phyloP scores from a whole-genome alignment of 2,113 vertebrate genomes.

The Crypturellus undulatus region DNA sequence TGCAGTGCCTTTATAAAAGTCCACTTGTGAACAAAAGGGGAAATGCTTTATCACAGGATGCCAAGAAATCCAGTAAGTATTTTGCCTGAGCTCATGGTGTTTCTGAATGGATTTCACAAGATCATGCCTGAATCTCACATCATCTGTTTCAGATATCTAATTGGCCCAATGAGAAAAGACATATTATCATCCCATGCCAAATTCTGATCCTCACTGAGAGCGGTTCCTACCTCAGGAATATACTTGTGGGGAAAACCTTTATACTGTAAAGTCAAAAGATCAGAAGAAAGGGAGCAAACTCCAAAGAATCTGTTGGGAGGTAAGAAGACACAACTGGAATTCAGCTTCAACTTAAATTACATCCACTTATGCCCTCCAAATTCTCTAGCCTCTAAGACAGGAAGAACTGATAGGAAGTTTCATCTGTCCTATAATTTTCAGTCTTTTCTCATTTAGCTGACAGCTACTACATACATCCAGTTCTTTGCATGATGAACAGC shows the following conservation, averaged over 20 bases:
- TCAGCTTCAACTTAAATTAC: not conserved
- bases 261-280: not conserved
- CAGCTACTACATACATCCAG: not conserved
- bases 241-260: not conserved
- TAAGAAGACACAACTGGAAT: not conserved
- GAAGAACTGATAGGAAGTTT: not conserved
- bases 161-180: not conserved
- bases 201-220: not conserved
- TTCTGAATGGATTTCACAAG: not conserved
- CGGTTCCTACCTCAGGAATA: not conserved
- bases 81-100: not conserved
- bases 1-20: not conserved
- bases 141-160: not conserved
- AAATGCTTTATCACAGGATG: not conserved
- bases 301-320: not conserved
- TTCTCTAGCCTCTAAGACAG: not conserved
- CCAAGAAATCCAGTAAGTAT: not conserved
- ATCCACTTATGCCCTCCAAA: not conserved
- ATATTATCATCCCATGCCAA: not conserved
- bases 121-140: not conserved
- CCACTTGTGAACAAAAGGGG: not conserved
- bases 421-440: not conserved
- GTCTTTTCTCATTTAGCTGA: not conserved
- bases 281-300: not conserved
- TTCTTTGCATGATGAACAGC: not conserved